Evolutionary conservation across 2,797 vertebrate species (phyloP).

Genomic region (Sarcoramphus papa): DNA sequence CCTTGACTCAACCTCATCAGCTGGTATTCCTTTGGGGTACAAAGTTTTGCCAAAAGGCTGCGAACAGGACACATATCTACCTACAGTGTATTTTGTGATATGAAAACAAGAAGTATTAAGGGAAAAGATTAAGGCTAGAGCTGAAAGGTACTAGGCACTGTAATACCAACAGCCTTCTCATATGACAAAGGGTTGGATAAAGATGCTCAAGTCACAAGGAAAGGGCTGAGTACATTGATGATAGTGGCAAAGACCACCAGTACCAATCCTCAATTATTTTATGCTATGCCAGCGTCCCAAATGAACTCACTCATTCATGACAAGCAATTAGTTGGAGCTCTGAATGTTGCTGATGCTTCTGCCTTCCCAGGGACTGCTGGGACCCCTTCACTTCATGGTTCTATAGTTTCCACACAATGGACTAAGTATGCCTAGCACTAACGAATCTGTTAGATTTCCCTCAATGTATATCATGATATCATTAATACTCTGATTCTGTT

Average conservation of each 20-base stretch:
- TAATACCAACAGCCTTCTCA: not conserved
- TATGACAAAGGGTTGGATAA: not conserved
- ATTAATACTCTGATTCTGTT: not conserved
- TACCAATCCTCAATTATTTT: not conserved
- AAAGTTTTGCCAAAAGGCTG: not conserved
- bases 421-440: rapidly evolving
- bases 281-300: not conserved
- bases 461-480: not conserved
- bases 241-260: not conserved
- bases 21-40: not conserved
- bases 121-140: not conserved
- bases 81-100: not conserved
- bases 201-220: not conserved
- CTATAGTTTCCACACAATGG: not conserved
- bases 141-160: not conserved
- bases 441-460: not conserved
- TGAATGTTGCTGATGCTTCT: not conserved
- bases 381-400: not conserved
- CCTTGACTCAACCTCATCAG: not conserved
- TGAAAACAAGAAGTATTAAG: not conserved
- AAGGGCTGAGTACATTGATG: not conserved
- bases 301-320: not conserved
- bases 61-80: not conserved
- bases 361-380: not conserved
- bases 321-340: not conserved